Base-by-base conservation (phyloP, 1,140 invertebrate genomes). In the Nilaparvata lugens region DNA sequence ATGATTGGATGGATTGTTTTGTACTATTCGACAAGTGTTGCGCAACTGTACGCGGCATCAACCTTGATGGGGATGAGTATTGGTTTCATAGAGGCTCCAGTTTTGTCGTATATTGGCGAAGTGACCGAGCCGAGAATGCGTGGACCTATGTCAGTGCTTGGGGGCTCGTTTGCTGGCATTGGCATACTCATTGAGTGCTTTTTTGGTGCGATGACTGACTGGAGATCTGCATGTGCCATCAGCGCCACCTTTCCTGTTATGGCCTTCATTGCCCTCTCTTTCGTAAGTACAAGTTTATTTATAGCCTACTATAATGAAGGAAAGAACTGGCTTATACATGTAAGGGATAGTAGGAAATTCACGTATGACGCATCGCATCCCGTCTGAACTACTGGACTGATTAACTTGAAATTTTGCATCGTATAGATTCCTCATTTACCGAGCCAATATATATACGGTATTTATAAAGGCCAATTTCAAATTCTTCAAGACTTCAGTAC, bases 91-190 rank as follows among this genome's bases (percentile, higher is more conserved):
- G 63, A 64, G 28, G 78, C 76, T 14, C 76, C 78, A 3, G 74
- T 78, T 25, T 70, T 74, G 43, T 73, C 76, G 3, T 79, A 79
- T 59, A 72, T 79, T 4, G 75, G 75, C 9, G 77, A 79, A 71
- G 73, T 78, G 4, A 75, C 73, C 73, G 77, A 72, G 70, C 64
- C 43, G 61, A 2, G 35, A 13, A 43, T 58, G 13, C 21, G 60
- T 35, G 60, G 60, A 0, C 43, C 42, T 0, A 25, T 62, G 25
- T 51, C 25, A 16, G 28, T 45, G 4, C 25, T 56, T 13, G 53
- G 40, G 1, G 59, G 59, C 2, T 23, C 48, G n/a, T 56, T 62
- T n/a, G 21, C 42, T 35, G 52, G 45, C 54, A 3, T 62, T 21
- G 60, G 60, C 14, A 19, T 62, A 19, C 18, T 51, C 13, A 14